These are phyloP conservation scores for Cyprinodon tularosa DNA, from an alignment of 2,113 vertebrate genomes.

Conservation along the genomic window DNA sequence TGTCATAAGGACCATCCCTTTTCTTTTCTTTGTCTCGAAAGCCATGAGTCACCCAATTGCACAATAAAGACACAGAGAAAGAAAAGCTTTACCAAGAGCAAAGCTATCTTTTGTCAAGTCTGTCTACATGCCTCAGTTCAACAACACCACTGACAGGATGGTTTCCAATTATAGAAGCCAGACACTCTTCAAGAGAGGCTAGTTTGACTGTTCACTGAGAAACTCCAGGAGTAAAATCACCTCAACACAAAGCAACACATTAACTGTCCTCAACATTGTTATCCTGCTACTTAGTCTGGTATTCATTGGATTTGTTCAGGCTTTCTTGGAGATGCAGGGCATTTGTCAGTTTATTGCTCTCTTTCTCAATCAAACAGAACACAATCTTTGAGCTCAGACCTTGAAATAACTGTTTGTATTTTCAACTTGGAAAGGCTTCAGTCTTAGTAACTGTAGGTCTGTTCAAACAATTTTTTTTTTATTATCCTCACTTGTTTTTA, in stretches of 20 bases:
- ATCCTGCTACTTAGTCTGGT: constrained; percentile 18
- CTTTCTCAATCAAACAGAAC: background rate
- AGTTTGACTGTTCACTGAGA: constrained; percentile 25
- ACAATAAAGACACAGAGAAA: constrained; percentile 16
- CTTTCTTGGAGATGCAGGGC: background rate
- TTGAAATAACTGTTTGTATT: background rate
- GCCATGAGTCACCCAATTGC: constrained; percentile 16
- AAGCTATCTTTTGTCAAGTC: constrained; percentile 11
- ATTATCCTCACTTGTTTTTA: background rate
- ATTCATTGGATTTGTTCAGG: constrained; percentile 1
- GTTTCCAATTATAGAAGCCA: constrained; percentile 51
- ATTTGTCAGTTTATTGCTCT: background rate
- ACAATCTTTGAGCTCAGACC: background rate
- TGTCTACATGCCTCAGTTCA: constrained; percentile 30
- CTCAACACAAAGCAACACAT: constrained; percentile 37
- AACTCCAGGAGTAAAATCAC: constrained; percentile 32
- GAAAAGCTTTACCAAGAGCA: constrained; percentile 16
- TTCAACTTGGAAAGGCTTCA: background rate
- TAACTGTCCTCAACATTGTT: constrained; percentile 39
- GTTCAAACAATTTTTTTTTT: background rate
- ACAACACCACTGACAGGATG: constrained; percentile 36
- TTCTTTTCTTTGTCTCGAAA: constrained; percentile 18
- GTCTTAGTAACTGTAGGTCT: background rate
- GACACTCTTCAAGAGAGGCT: constrained; percentile 41
- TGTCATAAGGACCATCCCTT: constrained; percentile 4